These are phyloP conservation scores for Tinea trinotella DNA, from an alignment of 2,888 invertebrate genomes.

Conservation along the genomic window DNA sequence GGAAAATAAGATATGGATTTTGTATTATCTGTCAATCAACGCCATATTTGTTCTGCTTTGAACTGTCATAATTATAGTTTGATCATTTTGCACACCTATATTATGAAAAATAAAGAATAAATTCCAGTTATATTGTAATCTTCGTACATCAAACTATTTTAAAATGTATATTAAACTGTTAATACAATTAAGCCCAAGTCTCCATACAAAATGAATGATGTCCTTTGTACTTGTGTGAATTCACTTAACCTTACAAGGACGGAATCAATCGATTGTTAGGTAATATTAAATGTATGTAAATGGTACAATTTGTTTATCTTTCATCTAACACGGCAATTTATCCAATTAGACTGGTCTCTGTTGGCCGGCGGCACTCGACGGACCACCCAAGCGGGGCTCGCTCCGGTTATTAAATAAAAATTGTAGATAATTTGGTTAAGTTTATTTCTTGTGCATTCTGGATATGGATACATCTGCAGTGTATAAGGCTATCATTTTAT, in stretches of 20 bases:
- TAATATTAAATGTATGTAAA: neutral
- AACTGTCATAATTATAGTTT: too few species aligned
- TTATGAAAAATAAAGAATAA: too few species aligned
- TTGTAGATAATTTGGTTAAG: slow-evolving; percentile 64
- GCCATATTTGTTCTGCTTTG: too few species aligned
- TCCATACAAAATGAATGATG: too few species aligned
- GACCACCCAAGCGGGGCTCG: slow-evolving; percentile 54
- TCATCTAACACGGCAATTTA: slow-evolving; percentile 66
- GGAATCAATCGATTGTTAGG: neutral
- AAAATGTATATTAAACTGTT: too few species aligned
- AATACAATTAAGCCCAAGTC: too few species aligned
- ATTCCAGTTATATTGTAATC: too few species aligned
- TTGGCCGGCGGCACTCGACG: slow-evolving; percentile 30
- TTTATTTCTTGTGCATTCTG: slow-evolving; percentile 4
- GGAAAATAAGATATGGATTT: too few species aligned
- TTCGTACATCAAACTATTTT: too few species aligned
- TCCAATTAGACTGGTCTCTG: slow-evolving; percentile 55
- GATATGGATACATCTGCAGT: slow-evolving; percentile 1
- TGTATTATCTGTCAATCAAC: too few species aligned
- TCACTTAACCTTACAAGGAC: neutral
- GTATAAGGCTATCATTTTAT: neutral
- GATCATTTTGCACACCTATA: too few species aligned
- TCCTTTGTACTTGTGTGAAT: too few species aligned
- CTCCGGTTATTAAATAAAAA: slow-evolving; percentile 60
- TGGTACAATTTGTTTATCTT: slow-evolving; percentile 49